Evolutionary conservation across 2,888 invertebrate species (phyloP), one percentile per base, ranked within the genome.

Genomic region (Netelia fuscicornis): DNA sequence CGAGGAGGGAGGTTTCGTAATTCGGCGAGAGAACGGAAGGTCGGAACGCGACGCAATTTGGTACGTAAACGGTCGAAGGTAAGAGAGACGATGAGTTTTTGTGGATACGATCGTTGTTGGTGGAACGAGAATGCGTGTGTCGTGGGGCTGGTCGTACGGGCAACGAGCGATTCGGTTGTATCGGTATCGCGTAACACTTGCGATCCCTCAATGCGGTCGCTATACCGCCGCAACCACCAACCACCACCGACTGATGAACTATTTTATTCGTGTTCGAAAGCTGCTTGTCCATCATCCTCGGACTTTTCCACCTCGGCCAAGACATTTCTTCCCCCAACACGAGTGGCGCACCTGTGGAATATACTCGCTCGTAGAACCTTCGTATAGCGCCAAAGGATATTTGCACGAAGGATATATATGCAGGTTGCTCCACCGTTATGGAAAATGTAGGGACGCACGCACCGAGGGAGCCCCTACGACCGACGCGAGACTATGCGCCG

Each of bases 161-260:
- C 42, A 93, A 84, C 9, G 91, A 91, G 23, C 89, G 91, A 87
- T 93, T 93, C 20, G 93, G 93, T 76, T 93, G 93, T 23, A 90
- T 85, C 6, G 93, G 91, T 44, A 92, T 91, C 17, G 86, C 84
- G 85, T 89, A 91, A 13, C 91, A 75, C 52, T 89, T 86, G 25
- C 91, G 89, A 77, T 92, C 92, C 52, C 89, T 88, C 17, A 91
- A 62, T 10, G 91, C 90, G 0, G 90, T 91, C 30, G 91, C 89
- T 25, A 90, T 80, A 65, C 89, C 89, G 20, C 86, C 83, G 5
- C 83, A 70, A 11, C 74, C 65, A 62, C 83, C 74, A 6, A 42
- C 82, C 13, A 76, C 62, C 20, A 20, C 65, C 65, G 72, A 58
- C 65, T 64, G 83, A 71, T 71, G 52, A 30, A 30, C 81, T 56